These are phyloP conservation scores for Ardeotis arabs DNA, from an alignment of 2,113 vertebrate species.

Conservation along the genomic window DNA sequence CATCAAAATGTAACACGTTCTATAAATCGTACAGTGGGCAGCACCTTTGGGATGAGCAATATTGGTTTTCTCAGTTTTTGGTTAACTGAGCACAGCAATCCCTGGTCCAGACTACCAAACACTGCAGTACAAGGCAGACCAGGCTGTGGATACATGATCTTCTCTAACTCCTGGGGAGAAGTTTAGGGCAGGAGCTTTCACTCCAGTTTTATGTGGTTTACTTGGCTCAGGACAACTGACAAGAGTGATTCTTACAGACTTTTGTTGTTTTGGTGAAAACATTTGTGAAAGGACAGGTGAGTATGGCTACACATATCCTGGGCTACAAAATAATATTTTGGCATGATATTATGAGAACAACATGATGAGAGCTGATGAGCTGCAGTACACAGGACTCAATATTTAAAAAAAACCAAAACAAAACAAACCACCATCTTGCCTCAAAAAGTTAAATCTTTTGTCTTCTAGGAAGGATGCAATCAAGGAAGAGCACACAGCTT, in stretches of 20 bases:
- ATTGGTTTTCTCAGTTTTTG: neutral
- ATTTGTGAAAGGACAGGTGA: neutral
- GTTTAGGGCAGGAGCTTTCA: neutral
- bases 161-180: neutral
- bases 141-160: accelerated
- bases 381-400: neutral
- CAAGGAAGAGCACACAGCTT: neutral
- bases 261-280: neutral
- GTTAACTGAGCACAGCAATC: neutral
- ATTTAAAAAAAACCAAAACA: neutral
- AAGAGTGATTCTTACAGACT: neutral
- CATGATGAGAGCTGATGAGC: neutral
- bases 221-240: neutral
- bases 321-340: neutral
- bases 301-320: neutral
- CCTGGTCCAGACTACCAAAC: neutral
- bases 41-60: neutral
- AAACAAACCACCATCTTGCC: neutral
- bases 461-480: neutral
- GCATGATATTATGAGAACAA: neutral
- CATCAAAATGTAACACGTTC: neutral
- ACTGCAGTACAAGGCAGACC: neutral
- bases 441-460: neutral
- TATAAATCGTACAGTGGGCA: neutral
- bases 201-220: neutral